These are phyloP conservation scores for Macropodus opercularis DNA, from an alignment of 2,797 vertebrate genomes.

Conservation along the genomic window DNA sequence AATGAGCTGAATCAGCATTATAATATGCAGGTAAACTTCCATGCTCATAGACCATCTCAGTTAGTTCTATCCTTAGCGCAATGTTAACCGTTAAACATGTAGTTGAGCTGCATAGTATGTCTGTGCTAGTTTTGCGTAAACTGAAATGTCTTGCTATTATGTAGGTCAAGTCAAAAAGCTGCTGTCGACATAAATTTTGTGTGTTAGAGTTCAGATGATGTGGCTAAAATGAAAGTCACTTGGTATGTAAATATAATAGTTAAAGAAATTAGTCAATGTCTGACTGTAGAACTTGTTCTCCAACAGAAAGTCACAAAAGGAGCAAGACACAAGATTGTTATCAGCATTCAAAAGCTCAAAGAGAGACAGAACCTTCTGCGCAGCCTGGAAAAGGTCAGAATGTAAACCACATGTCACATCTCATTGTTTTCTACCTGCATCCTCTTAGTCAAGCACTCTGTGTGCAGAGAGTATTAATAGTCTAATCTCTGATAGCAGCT, in stretches of 20 bases:
- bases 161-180: neutral
- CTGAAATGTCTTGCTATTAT: too few species aligned
- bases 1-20: too few species aligned
- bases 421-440: too few species aligned
- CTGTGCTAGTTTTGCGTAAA: neutral
- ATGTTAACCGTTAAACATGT: neutral
- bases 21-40: neutral
- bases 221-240: conserved; percentile 58
- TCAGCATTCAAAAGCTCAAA: conserved; percentile 98
- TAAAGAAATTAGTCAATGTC: too few species aligned
- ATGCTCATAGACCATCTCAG: neutral
- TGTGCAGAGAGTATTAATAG: neutral
- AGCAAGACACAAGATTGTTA: conserved; percentile 97
- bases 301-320: conserved; percentile 97
- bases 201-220: conserved; percentile 34
- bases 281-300: conserved; percentile 24
- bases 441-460: too few species aligned
- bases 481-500: conserved; percentile 49
- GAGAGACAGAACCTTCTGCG: conserved; percentile 95
- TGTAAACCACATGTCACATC: neutral
- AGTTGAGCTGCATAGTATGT: neutral
- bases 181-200: conserved; percentile 1
- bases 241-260: too few species aligned
- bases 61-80: neutral
- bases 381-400: conserved; percentile 94